Base-by-base conservation (phyloP, 1,140 invertebrate genomes). In the Agrilus planipennis region DNA sequence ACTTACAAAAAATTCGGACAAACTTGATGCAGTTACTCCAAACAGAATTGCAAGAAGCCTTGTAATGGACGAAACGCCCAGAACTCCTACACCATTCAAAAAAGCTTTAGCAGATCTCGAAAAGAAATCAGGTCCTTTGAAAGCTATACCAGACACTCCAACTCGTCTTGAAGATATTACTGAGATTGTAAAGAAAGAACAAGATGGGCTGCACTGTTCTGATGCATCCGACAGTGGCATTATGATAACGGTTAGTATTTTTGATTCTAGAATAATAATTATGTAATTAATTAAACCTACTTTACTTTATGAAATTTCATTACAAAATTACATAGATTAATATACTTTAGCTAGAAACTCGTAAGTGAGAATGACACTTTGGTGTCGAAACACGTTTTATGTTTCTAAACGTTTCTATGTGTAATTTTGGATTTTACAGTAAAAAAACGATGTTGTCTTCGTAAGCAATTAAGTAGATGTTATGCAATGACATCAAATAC, bases 11-110 rank as follows among this genome's bases (percentile, higher is more conserved):
- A n/a, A n/a, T n/a, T 18, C 25, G 19, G 18, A 30, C 2, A 39
- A 34, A 25, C 18, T 34, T 5, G 42, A 43, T 16, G 42, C 27
- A 12, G 38, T 45, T 11, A 54, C 52, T 3, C 49, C 52, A 19
- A 47, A 42, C 23, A 51, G 49, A 44, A 12, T 25, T 14, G 27
- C 20, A 17, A 19, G 45, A 10, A 29, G 41, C 19, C 47, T 40
- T 22, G 41, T 28, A 44, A 39, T 30, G 28, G 36, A 39, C 11
- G 51, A 57, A 22, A 55, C 73, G 9, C 83, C 75, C 27, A 76
- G 87, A 42, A 94, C 89, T 1, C 89, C 89, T 2, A 94, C 89
- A 0, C 89, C 89, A 0, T 92, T 95, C 61, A 94, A 93, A 61
- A 84, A 89, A 48, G 89, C 88, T 0, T 63, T 92, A 31, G 87